Evolutionary conservation across 2,797 vertebrate species (phyloP).

Genomic region (Taenioides sp.): DNA sequence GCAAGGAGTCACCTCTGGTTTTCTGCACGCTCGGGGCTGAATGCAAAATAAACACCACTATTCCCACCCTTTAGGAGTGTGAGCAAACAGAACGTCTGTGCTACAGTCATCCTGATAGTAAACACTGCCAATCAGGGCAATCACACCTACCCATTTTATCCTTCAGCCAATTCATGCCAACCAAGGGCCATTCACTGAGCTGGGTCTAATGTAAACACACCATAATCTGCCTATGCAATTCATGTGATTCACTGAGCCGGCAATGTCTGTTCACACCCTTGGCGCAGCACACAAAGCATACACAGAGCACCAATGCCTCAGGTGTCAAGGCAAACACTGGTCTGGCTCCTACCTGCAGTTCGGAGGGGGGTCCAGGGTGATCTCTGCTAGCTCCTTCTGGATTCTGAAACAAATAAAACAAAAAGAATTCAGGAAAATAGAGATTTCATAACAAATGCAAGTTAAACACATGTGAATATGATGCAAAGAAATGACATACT

Average conservation of each 20-base stretch:
- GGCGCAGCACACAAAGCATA: neutral
- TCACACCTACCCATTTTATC: constrained; percentile 22
- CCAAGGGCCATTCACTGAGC: constrained; percentile 26
- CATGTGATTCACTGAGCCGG: constrained; percentile 44
- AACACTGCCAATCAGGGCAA: constrained; percentile 34
- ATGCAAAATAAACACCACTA: constrained; percentile 37
- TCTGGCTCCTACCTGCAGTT: constrained; percentile 93
- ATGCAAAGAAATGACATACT: neutral
- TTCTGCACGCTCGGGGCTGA: constrained; percentile 9
- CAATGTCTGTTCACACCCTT: constrained; percentile 32
- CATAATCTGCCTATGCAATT: constrained; percentile 38
- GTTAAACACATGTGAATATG: neutral
- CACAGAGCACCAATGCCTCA: constrained; percentile 17
- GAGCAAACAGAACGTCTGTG: constrained; percentile 33
- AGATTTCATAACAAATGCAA: neutral
- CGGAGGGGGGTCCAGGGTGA: constrained; percentile 93
- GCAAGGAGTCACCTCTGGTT: constrained; percentile 11
- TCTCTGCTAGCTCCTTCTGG: constrained; percentile 96
- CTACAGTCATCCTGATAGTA: constrained; percentile 34
- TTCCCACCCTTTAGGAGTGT: constrained; percentile 33
- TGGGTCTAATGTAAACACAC: constrained; percentile 35
- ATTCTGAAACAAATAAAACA: constrained; percentile 79
- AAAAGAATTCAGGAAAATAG: neutral
- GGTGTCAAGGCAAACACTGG: constrained; percentile 41
- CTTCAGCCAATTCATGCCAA: constrained; percentile 14